Evolutionary conservation across 2,888 invertebrate genomes (phyloP), one percentile per base, ranked within the genome.

Genomic region (Nomada fabriciana): DNA sequence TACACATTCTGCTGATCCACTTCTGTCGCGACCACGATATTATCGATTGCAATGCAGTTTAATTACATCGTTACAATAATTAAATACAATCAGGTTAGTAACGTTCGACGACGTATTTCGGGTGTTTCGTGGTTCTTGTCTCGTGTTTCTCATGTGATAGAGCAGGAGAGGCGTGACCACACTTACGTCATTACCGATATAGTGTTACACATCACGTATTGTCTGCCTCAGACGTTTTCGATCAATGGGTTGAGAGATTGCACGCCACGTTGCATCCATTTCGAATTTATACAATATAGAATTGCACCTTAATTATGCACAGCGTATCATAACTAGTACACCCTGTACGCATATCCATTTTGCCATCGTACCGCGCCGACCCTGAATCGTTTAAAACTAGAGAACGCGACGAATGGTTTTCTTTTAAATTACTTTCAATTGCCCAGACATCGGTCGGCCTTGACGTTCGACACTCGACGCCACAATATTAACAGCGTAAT

Each of bases 151-250:
- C 50, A 36, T 13, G 25, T 50, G 76, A 59, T 65, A 60, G 71
- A 65, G 55, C 2, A 29, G 13, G 13, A 43, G 43, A 60, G 64
- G 50, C 65, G 70, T 67, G 53, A 67, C 67, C 59, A 43, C 59
- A 67, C 65, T 75, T 71, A 67, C 76, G 67, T 76, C 80, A 80
- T 23, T 29, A 65, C 67, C 25, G 65, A 59, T 76, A 60, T 80
- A 75, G 57, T 53, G 25, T 76, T 76, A 80, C 71, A 25, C 53
- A 64, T 71, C 69, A 13, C 70, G 53, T 59, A 76, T 76, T 67
- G 71, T 82, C 65, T 65, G 50, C 47, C 59, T 47, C 50, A 10
- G 68, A 64, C 43, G 47, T 71, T 52, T 68, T 53, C 47, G 4
- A 47, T 47, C 47, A 47, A 47, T 11, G 15, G 47, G 13, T 13